Base-by-base conservation (phyloP, 1,140 invertebrate species). In the Conus ventricosus region DNA sequence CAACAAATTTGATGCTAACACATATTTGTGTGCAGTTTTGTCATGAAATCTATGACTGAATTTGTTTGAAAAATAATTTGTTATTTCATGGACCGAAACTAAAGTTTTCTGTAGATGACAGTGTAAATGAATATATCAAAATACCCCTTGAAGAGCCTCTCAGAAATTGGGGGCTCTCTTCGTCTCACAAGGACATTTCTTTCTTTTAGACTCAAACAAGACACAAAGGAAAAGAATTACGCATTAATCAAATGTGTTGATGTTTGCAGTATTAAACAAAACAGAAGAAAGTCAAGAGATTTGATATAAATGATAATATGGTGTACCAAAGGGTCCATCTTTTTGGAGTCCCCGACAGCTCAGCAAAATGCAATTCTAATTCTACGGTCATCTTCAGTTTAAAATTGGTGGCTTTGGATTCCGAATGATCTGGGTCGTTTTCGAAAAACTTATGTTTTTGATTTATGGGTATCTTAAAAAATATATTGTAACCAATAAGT, bases 321-420 rank as follows among this genome's bases (percentile, higher is more conserved):
- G 82, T 55, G 15, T 5, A 23, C 82, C 17, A 55, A 55, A 54
- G 23, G 51, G 7, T 57, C 54, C 53, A 83, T 83, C 8, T 20
- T 83, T 83, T 83, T 83, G 82, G 82, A 17, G 23, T 57, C 10
- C 82, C 82, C 82, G 20, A 83, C 55, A 55, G 80, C 80, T 83
- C 51, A 83, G 15, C 82, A 8, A 83, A 11, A 60, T n/a, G 23
- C n/a, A 53, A 51, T 20, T 54, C 67, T 23, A 6, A 71, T 71
- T 20, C 67, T n/a, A 20, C 20, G 6, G 67, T 71, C 4, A 20
- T 71, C 11, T 71, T n/a, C 60, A 63, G 10, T 11, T 71, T 6
- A 71, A 71, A 71, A 71, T 71, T 20, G 20, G 11, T 17, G 20
- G 15, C 11, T n/a, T 71, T 71, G 67, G 0, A 0, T 23, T n/a